A percentile compares a stretch with the other conserved stretches of the same genome.
phyloP scores from a whole-genome alignment of 2,113 vertebrate genomes.

The Zapornia atra region DNA sequence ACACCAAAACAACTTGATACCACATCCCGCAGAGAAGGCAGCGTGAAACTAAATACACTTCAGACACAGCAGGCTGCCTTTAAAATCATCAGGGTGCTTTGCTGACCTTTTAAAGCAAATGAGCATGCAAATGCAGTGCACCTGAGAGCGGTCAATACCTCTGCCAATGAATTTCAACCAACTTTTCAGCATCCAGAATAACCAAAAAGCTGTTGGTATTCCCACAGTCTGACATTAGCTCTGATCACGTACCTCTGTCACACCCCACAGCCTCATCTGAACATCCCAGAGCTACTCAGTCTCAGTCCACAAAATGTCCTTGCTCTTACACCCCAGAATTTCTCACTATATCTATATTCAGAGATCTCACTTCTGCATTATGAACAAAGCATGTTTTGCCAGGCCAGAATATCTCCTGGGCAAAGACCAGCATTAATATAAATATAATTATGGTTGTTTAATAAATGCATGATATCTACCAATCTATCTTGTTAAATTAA shows the following conservation, averaged over 20 bases:
- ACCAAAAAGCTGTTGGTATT: neutral
- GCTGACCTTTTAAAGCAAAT: neutral
- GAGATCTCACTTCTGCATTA: neutral
- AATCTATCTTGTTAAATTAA: neutral
- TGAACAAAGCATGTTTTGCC: neutral
- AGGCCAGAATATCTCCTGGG: neutral
- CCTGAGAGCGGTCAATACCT: neutral
- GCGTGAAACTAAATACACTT: neutral
- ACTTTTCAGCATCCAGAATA: neutral
- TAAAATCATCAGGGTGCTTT: neutral
- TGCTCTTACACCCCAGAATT: neutral
- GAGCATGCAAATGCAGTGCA: neutral
- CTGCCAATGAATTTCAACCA: neutral
- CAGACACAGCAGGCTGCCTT: neutral
- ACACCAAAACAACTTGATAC: neutral
- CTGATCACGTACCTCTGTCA: neutral
- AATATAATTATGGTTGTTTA: constrained; percentile 33
- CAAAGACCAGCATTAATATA: constrained; percentile 5
- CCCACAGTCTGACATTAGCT: neutral
- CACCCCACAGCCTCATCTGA: neutral
- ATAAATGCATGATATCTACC: constrained; percentile 1
- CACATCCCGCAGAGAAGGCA: neutral
- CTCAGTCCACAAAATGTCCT: neutral
- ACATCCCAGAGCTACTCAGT: neutral
- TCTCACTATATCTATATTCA: neutral